Base-by-base conservation (phyloP, 2,113 vertebrate genomes). In the Peromyscus leucopus region DNA sequence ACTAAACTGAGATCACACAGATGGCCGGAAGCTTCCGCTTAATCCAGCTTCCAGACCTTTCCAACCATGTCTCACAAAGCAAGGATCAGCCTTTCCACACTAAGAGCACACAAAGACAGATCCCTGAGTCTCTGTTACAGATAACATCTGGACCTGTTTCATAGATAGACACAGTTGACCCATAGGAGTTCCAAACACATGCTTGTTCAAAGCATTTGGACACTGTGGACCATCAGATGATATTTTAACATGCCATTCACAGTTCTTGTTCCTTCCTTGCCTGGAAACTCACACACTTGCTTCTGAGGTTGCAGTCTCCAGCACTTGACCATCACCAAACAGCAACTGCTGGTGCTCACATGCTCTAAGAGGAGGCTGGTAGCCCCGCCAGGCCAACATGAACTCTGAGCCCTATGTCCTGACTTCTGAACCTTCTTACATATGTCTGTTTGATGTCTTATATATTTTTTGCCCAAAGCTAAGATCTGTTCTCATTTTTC, bases 401-500 rank as follows among this genome's bases (percentile, higher is more conserved):
- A 96, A 93, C n/a, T 59, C 57, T 63, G 57, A 87, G 55, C 16
- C 33, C 46, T 26, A 42, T 21, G 59, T 31, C 39, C 51, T 21
- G 16, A 85, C 39, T 95, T 92, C 61, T 61, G 24, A 91, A 28
- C 21, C 39, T 93, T 51, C n/a, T 6, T 15, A 28, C 12, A 69
- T 24, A 31, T 36, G 22, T 96, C 96, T 97, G 82, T 97, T 98
- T 98, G 76, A 21, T 72, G 11, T 57, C 39, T 97, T 98, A 90
- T 24, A 57, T 87, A 83, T 42, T 19, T 89, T 94, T 97, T 72
- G 57, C 89, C 96, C 55, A 84, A 97, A 92, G 59, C 94, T 97
- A 96, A 97, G 95, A 96, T 92, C 97, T 97, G 93, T 97, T 97
- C 93, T 97, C 95, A 96, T 96, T 91, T 95, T 98, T 96, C 84